Conservation (phyloP, 2,113 vertebrate genomes). For the Raja brachyura region DNA sequence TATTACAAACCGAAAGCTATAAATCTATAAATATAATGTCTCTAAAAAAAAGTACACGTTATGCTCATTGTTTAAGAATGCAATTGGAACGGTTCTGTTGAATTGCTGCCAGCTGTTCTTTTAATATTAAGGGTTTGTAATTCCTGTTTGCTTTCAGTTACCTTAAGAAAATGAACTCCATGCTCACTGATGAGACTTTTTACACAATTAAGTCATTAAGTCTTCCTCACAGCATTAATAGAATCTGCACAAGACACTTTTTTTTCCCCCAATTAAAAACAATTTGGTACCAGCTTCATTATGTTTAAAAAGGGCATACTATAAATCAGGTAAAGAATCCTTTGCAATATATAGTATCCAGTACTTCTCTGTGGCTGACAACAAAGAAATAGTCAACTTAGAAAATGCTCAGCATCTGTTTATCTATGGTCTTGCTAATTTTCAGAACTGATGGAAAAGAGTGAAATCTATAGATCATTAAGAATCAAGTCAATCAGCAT, state of each 20-base stretch:
- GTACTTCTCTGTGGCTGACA: neutral
- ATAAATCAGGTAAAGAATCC: slow-evolving; percentile 15
- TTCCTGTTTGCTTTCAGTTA: neutral
- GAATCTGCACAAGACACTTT: neutral
- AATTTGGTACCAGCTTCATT: slow-evolving; percentile 4
- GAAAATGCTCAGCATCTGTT: neutral
- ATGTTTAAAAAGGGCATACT: neutral
- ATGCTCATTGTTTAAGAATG: neutral
- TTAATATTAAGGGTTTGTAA: neutral
- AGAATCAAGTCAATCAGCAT: too few relatives aligned
- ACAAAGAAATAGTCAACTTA: slow-evolving; percentile 4
- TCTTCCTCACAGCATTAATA: neutral
- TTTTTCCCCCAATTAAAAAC: neutral
- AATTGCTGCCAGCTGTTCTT: neutral
- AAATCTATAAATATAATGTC: neutral
- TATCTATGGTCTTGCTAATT: neutral
- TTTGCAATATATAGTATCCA: neutral
- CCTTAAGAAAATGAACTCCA: too few relatives aligned
- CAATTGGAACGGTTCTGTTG: neutral
- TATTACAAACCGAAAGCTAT: neutral
- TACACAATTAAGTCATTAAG: neutral
- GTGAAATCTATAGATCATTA: neutral
- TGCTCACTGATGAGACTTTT: neutral
- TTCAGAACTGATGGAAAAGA: neutral
- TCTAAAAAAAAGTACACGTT: neutral